Evolutionary conservation across 2,797 vertebrate genomes (phyloP).

Genomic region (Spinus olivaceus): DNA sequence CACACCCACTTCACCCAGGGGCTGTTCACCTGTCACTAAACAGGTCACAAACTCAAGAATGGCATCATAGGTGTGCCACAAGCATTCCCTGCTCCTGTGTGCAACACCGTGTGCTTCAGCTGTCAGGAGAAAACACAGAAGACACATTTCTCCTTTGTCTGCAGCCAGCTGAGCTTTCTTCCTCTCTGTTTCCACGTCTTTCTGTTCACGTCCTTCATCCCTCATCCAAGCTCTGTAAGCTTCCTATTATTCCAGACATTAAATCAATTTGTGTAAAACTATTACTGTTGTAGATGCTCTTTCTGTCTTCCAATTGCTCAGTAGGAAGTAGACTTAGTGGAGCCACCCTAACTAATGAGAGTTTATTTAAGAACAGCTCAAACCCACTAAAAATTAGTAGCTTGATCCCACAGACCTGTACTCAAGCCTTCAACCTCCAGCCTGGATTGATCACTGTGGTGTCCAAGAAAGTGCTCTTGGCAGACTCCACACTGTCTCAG

Average conservation of each 20-base stretch:
- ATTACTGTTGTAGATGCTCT: background rate
- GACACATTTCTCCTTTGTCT: background rate
- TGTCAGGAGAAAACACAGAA: background rate
- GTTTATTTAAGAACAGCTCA: background rate
- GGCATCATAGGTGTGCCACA: background rate
- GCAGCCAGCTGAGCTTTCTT: background rate
- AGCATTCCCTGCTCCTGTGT: background rate
- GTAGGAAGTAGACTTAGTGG: constrained; percentile 15
- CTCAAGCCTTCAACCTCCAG: background rate
- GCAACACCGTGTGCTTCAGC: background rate
- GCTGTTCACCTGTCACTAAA: background rate
- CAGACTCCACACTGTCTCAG: background rate
- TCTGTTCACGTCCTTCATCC: background rate
- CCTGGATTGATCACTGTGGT: background rate
- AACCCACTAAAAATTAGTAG: background rate
- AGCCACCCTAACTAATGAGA: constrained; percentile 18
- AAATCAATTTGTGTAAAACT: constrained; percentile 50
- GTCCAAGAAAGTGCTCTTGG: background rate
- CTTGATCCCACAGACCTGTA: background rate
- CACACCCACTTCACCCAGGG: rapidly evolving
- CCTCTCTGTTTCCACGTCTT: background rate
- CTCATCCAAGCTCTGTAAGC: background rate
- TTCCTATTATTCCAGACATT: constrained; percentile 17
- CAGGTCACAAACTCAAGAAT: background rate
- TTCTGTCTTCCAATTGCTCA: constrained; percentile 24